Percentiles rank a stretch among this genome's conserved stretches.
These are phyloP conservation scores for Chaenogobius annularis DNA, from an alignment of 2,113 vertebrate species.

Conservation along the genomic window DNA sequence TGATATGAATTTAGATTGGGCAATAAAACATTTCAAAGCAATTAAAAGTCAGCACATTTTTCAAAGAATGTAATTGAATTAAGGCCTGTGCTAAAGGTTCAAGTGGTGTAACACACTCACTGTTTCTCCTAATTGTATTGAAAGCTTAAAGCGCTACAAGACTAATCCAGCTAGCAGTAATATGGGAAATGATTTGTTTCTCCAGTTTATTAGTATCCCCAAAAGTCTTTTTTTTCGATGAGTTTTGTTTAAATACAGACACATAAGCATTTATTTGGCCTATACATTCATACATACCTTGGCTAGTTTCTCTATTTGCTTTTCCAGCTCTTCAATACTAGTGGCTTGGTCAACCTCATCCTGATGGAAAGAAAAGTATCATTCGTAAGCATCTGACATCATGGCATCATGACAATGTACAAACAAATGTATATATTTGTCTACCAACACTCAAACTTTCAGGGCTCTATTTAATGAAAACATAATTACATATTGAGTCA, in stretches of 20 bases:
- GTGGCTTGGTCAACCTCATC: conserved; percentile 94
- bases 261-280: conserved; percentile 9
- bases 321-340: conserved; percentile 95
- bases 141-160: neutral
- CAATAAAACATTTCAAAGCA: conserved; percentile 6
- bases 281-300: conserved; percentile 80
- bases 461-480: too few species aligned
- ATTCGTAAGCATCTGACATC: too few species aligned
- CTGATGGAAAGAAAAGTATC: conserved; percentile 60
- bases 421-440: neutral
- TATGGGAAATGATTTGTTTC: neutral
- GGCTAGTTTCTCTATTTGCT: conserved; percentile 95
- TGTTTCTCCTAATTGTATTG: conserved; percentile 7
- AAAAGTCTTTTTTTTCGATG: conserved; percentile 18
- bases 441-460: too few species aligned
- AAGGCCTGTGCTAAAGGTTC: neutral
- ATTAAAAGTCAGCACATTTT: neutral
- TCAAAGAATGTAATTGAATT: conserved; percentile 2
- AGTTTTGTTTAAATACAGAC: conserved; percentile 7
- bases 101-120: neutral
- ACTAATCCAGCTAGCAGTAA: neutral
- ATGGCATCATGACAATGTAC: neutral
- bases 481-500: too few species aligned
- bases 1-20: conserved; percentile 18
- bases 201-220: conserved; percentile 21